Percentiles rank a stretch among this genome's conserved stretches.
Conservation (phyloP, 2,888 invertebrate genomes). For the Apodemia hepburni region DNA sequence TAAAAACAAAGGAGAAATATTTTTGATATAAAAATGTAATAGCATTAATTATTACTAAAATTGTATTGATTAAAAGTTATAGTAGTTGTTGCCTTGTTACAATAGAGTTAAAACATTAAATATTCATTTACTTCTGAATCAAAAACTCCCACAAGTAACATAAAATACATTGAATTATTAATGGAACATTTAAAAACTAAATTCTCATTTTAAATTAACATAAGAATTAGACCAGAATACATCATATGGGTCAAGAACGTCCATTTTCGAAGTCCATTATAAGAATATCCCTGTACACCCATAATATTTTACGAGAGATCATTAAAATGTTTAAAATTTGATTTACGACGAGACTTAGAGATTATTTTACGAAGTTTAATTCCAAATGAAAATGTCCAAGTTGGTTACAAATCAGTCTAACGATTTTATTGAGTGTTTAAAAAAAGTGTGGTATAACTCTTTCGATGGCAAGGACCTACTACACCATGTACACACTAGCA, state of each 20-base stretch:
- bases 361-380: neutral
- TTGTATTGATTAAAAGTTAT: neutral
- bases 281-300: slow-evolving; percentile 40
- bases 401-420: neutral
- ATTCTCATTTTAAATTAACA: slow-evolving; percentile 5
- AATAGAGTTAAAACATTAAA: neutral
- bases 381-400: neutral
- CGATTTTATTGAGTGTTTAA: neutral
- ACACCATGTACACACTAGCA: too few relatives aligned
- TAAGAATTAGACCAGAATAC: slow-evolving; percentile 22
- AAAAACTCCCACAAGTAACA: neutral
- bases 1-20: neutral
- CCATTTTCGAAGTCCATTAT: slow-evolving; percentile 34
- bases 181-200: neutral
- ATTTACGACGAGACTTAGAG: slow-evolving; percentile 48
- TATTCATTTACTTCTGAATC: neutral
- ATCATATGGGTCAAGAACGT: slow-evolving; percentile 34
- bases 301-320: slow-evolving; percentile 56
- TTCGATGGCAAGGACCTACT: too few relatives aligned
- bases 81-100: neutral
- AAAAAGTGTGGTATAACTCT: neutral
- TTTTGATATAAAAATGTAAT: neutral
- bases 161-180: slow-evolving; percentile 1
- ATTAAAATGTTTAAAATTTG: slow-evolving; percentile 72
- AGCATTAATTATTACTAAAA: neutral